Evolutionary conservation across 2,888 invertebrate species (phyloP).

Genomic region (Thymelicus acteon): DNA sequence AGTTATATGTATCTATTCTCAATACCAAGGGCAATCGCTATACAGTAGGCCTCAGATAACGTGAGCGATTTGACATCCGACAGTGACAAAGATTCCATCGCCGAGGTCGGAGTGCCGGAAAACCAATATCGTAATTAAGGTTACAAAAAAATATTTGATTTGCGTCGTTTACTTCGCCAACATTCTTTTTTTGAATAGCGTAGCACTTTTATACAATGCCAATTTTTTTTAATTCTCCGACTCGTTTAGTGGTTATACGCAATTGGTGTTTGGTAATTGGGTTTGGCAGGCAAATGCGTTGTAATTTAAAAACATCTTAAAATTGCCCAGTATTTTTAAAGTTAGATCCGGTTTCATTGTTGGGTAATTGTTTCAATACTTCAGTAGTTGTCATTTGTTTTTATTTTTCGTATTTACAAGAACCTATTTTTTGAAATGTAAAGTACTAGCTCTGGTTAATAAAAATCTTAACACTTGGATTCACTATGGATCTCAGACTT

Average conservation of each 20-base stretch:
- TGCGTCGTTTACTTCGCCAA: slow-evolving; percentile 14
- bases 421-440: too few relatives aligned
- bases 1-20: slow-evolving; percentile 1
- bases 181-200: neutral
- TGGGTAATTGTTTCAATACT: neutral
- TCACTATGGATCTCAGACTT: too few relatives aligned
- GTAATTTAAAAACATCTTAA: neutral
- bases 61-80: slow-evolving; percentile 57
- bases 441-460: too few relatives aligned
- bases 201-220: slow-evolving; percentile 3
- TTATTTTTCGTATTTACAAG: neutral
- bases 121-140: slow-evolving; percentile 44
- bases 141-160: slow-evolving; percentile 30
- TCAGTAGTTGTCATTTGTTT: neutral
- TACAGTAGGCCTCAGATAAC: slow-evolving; percentile 38
- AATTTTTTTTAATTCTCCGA: neutral
- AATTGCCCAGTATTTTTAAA: neutral
- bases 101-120: slow-evolving; percentile 45
- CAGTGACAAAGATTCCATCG: slow-evolving; percentile 52
- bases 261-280: neutral
- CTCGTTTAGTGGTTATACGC: neutral
- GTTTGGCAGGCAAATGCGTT: neutral
- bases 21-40: slow-evolving; percentile 27
- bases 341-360: neutral
- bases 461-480: too few relatives aligned